phyloP scores from a whole-genome alignment of 1,140 invertebrate species.

The Brachionus rotundiformis region DNA sequence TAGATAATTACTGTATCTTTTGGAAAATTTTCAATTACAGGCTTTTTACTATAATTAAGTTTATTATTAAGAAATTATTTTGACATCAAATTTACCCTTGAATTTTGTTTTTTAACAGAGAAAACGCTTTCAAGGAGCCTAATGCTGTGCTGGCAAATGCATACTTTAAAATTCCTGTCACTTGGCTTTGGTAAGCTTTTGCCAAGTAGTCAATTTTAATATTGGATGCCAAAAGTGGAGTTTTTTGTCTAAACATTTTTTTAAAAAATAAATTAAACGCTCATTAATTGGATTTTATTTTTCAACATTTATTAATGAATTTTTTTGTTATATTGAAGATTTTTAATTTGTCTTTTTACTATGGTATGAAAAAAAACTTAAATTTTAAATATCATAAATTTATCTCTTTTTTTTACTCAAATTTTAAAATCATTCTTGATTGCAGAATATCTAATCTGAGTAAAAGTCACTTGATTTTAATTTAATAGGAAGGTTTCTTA shows the following conservation, averaged over 20 bases:
- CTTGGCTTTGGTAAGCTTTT: conserved; percentile 17
- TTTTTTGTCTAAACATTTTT: background rate
- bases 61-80: background rate
- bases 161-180: conserved; percentile 12
- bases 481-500: no score
- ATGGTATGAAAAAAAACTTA: no score
- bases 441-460: no score
- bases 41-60: background rate
- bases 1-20: conserved; percentile 45
- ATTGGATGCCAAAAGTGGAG: background rate
- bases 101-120: background rate
- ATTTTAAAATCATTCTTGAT: no score
- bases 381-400: no score
- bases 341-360: background rate
- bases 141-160: background rate
- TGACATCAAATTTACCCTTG: background rate
- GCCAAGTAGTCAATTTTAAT: background rate
- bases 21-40: background rate
- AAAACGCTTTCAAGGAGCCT: background rate
- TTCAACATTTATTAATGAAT: background rate
- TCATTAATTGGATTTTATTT: background rate
- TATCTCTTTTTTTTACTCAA: no score
- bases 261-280: background rate
- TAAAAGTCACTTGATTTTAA: no score
- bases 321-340: background rate